These are phyloP conservation scores for Sandelia bainsii DNA, from an alignment of 2,797 vertebrate genomes.

Conservation along the genomic window DNA sequence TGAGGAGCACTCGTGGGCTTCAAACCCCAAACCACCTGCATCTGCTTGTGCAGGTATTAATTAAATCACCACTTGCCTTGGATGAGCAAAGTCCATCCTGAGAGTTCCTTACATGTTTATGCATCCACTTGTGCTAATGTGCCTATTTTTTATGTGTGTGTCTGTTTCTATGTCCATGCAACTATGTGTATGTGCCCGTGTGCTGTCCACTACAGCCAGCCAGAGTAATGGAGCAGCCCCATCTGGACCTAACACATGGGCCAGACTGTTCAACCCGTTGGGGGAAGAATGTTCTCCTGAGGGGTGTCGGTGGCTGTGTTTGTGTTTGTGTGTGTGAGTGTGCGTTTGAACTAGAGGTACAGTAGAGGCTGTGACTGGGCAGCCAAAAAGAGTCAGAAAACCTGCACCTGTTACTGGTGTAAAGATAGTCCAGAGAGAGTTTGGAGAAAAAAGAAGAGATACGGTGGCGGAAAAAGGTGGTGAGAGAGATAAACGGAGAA, in stretches of 20 bases:
- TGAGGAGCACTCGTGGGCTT: not conserved
- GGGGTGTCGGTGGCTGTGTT: constrained; percentile 13
- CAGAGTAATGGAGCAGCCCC: constrained; percentile 68
- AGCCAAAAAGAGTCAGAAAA: constrained; percentile 58
- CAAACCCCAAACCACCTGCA: constrained; percentile 24
- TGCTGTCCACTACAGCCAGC: constrained; percentile 47
- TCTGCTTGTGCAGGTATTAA: constrained; percentile 25
- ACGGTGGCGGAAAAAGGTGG: constrained; percentile 18
- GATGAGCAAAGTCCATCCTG: constrained; percentile 15
- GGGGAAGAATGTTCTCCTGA: constrained; percentile 61
- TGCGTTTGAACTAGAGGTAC: constrained; percentile 40
- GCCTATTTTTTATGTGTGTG: not conserved
- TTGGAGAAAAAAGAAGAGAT: constrained; percentile 15
- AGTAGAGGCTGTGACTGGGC: constrained; percentile 51
- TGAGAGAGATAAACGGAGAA: constrained; percentile 20
- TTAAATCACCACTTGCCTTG: constrained; percentile 25
- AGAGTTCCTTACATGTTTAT: constrained; percentile 9
- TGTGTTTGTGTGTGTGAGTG: constrained; percentile 28
- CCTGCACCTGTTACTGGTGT: constrained; percentile 60
- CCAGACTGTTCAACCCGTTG: constrained; percentile 65
- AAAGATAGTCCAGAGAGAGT: constrained; percentile 34
- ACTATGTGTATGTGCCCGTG: constrained; percentile 1
- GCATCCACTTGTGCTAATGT: constrained; percentile 1
- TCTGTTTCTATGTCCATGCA: not conserved
- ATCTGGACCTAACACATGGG: constrained; percentile 69